A percentile compares a stretch with the other conserved stretches of the same genome.
These are phyloP conservation scores for Gadus chalcogrammus DNA, from an alignment of 2,113 vertebrate genomes.

Conservation along the genomic window DNA sequence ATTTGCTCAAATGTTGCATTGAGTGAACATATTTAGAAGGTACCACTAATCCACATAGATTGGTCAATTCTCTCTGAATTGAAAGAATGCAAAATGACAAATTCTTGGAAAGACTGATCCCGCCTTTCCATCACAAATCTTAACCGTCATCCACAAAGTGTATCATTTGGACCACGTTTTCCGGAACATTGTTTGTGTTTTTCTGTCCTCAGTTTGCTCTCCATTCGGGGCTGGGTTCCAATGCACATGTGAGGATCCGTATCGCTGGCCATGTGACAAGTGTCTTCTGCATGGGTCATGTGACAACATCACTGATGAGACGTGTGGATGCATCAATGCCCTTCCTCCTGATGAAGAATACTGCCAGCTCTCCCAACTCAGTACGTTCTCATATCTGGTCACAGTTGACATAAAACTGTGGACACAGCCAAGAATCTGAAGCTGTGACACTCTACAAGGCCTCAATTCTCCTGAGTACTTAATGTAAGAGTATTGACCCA, in stretches of 20 bases:
- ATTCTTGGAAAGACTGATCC: too few relatives aligned
- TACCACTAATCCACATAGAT: too few relatives aligned
- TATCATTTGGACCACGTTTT: neutral
- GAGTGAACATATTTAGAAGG: too few relatives aligned
- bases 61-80: too few relatives aligned
- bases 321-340: constrained; percentile 35
- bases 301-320: constrained; percentile 7
- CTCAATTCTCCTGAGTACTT: neutral
- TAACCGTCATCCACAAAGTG: too few relatives aligned
- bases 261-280: constrained; percentile 31
- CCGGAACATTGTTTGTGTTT: neutral
- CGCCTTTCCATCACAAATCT: too few relatives aligned
- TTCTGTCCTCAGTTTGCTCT: constrained; percentile 31
- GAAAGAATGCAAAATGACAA: too few relatives aligned
- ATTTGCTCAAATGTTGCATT: too few relatives aligned
- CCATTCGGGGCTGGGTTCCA: constrained; percentile 14
- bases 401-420: neutral
- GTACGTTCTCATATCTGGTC: neutral
- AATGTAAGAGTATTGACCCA: too few relatives aligned
- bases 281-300: constrained; percentile 33
- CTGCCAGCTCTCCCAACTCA: constrained; percentile 1
- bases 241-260: constrained; percentile 34
- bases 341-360: constrained; percentile 17
- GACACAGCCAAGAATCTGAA: too few relatives aligned
- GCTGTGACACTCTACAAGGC: too few relatives aligned